These are phyloP conservation scores for Euplagia quadripunctaria DNA, from an alignment of 2,888 invertebrate species.

Conservation along the genomic window DNA sequence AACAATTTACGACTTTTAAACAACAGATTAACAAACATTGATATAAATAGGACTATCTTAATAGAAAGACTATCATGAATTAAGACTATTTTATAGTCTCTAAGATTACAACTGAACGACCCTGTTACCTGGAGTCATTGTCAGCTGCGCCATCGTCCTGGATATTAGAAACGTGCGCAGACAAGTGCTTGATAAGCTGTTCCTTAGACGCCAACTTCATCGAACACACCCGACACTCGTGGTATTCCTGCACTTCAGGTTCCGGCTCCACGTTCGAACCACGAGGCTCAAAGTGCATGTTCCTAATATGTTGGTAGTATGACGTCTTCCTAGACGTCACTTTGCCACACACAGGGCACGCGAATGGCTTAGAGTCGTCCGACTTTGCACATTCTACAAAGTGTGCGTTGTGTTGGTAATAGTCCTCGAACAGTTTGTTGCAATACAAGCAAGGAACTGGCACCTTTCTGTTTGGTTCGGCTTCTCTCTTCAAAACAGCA, in stretches of 20 bases:
- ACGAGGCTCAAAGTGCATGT: slow-evolving; percentile 67
- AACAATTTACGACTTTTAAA: too few species aligned
- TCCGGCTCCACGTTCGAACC: slow-evolving; percentile 26
- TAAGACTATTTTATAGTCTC: not conserved
- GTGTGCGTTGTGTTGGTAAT: slow-evolving; percentile 70
- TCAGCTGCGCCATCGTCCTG: slow-evolving; percentile 61
- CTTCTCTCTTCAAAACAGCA: slow-evolving; percentile 65
- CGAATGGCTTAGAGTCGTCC: slow-evolving; percentile 55
- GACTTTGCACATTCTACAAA: slow-evolving; percentile 67
- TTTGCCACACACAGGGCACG: slow-evolving; percentile 74
- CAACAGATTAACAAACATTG: too few species aligned
- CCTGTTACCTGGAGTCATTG: slow-evolving; percentile 69
- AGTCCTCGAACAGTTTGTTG: slow-evolving; percentile 67
- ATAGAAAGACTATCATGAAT: too few species aligned
- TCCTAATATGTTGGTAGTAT: slow-evolving; percentile 72
- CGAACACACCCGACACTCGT: slow-evolving; percentile 77
- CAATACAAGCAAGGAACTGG: slow-evolving; percentile 77
- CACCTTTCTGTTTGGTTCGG: slow-evolving; percentile 42
- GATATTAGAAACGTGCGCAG: slow-evolving; percentile 77
- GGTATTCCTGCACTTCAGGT: slow-evolving; percentile 30
- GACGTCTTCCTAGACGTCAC: slow-evolving; percentile 59
- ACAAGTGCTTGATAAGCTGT: slow-evolving; percentile 75
- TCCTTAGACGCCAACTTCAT: slow-evolving; percentile 73
- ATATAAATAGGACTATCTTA: not conserved
- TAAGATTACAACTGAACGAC: not conserved